A percentile compares a stretch with the other conserved stretches of the same genome.
Conservation (phyloP, 2,888 invertebrate species). For the Lapara coniferarum region DNA sequence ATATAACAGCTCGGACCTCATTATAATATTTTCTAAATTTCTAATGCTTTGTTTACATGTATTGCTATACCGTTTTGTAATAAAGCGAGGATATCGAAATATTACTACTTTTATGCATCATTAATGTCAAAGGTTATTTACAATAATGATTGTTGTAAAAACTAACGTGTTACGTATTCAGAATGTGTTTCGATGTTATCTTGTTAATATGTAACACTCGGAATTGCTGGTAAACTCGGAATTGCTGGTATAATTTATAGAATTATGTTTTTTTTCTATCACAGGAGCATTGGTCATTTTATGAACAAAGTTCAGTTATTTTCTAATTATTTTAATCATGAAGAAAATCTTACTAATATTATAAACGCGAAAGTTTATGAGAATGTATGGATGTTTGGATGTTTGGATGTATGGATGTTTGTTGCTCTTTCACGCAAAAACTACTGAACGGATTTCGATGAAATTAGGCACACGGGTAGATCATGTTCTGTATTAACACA, state of each 20-base stretch:
- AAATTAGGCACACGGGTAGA: no score
- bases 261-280: no score
- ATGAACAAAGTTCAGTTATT: no score
- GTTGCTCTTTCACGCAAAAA: no score
- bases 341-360: no score
- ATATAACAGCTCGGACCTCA: background rate
- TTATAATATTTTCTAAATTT: constrained; percentile 20
- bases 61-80: background rate
- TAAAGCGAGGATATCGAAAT: constrained; percentile 8
- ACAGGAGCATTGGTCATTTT: no score
- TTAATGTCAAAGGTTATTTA: constrained; percentile 20
- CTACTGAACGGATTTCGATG: no score
- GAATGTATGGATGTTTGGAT: no score
- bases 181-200: background rate
- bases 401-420: no score
- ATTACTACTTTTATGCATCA: constrained; percentile 14
- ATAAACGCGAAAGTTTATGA: no score
- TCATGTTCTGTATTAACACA: no score
- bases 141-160: constrained; percentile 3
- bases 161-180: background rate
- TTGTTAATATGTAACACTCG: background rate
- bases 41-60: constrained; percentile 12
- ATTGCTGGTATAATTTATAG: background rate
- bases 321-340: no score
- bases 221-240: background rate